Conservation (phyloP, 2,113 vertebrate genomes). For the Strix uralensis region DNA sequence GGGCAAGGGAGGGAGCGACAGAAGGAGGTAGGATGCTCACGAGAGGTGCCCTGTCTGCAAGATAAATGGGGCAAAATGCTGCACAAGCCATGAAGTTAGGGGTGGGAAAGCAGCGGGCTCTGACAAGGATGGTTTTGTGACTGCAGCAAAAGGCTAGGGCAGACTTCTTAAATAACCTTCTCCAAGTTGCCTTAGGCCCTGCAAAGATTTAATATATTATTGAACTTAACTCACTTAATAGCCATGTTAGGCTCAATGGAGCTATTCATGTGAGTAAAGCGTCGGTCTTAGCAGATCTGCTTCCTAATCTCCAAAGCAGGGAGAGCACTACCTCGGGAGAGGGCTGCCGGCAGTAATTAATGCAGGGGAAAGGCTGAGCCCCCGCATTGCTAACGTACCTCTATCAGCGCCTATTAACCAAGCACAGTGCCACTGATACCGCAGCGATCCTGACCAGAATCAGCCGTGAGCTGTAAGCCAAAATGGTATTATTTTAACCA, state of each 20-base stretch:
- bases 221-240: conserved; percentile 40
- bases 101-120: background rate
- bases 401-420: background rate
- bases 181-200: conserved; percentile 22
- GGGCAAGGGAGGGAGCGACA: background rate
- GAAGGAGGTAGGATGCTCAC: background rate
- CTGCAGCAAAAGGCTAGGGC: background rate
- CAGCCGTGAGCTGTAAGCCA: background rate
- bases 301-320: conserved; percentile 14
- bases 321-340: background rate
- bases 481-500: background rate
- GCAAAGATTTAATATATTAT: conserved; percentile 40
- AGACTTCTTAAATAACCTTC: background rate
- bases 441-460: background rate
- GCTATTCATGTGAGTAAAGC: conserved; percentile 18
- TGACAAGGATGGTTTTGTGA: conserved; percentile 10
- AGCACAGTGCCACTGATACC: rapidly evolving
- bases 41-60: rapidly evolving
- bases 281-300: background rate
- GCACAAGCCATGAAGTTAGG: background rate
- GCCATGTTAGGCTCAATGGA: conserved; percentile 27
- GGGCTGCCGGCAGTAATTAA: background rate
- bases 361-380: background rate
- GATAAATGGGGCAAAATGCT: background rate
- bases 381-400: background rate